Conservation (phyloP, 2,797 vertebrate species). For the Graptemys geographica region DNA sequence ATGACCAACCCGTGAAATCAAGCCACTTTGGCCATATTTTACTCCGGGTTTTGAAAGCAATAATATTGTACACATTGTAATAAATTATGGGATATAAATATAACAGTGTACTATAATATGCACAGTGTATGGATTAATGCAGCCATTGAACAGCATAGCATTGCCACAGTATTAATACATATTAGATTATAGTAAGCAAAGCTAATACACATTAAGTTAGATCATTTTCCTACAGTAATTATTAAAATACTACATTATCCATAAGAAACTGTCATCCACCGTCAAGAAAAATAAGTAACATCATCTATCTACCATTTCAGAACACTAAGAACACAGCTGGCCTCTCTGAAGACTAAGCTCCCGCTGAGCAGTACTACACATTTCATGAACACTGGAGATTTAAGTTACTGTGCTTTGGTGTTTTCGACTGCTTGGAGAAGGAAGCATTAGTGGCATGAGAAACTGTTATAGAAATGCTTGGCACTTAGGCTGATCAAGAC, state of each 20-base stretch:
- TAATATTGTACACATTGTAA: constrained; percentile 8
- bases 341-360: constrained; percentile 35
- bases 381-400: not conserved
- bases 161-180: constrained; percentile 31
- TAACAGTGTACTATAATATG: not conserved
- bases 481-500: not conserved
- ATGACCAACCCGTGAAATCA: constrained; percentile 19
- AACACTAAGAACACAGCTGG: constrained; percentile 23
- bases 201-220: constrained; percentile 64
- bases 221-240: constrained; percentile 72
- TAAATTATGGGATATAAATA: constrained; percentile 47
- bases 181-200: constrained; percentile 62
- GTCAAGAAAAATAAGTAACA: constrained; percentile 48
- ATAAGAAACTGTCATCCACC: constrained; percentile 61
- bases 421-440: not conserved
- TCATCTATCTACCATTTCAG: constrained; percentile 52
- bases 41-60: constrained; percentile 4
- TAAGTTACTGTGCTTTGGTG: not conserved
- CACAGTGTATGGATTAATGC: constrained; percentile 9
- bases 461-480: not conserved
- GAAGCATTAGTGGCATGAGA: rapidly evolving
- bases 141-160: constrained; percentile 50
- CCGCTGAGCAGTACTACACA: not conserved
- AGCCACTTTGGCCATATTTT: constrained; percentile 25
- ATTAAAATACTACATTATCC: constrained; percentile 62